Evolutionary conservation across 2,888 invertebrate species (phyloP), one percentile per base, ranked within the genome.

Genomic region (Cosmia trapezina): DNA sequence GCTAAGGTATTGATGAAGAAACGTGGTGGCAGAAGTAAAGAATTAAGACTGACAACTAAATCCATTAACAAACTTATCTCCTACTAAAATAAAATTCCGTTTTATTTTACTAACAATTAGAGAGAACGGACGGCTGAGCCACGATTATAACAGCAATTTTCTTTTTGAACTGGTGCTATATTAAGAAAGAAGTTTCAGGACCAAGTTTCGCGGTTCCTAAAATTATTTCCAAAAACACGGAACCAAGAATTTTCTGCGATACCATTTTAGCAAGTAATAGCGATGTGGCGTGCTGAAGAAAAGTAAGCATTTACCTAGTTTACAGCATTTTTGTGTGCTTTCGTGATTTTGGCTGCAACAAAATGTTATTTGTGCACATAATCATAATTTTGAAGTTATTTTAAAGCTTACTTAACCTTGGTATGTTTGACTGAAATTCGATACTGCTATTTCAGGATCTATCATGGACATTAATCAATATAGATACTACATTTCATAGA

Each of bases 261-360:
- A 62, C 33, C 19, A 78, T 70, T 83, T 76, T 64, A 53, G 69
- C 66, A 43, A 7, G 45, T 83, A 85, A 85, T 83, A 74, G 83
- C 75, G 28, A 37, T 70, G 14, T 89, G 41, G 88, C 89, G 86
- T 89, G 89, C 65, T 53, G n/a, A 66, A 66, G 56, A 66, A 69
- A 70, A 78, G 76, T 86, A 83, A 89, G 83, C 89, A 82, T 88
- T 88, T 76, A 86, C 88, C 83, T 83, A 87, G 77, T 82, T 82
- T 70, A 71, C 73, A 49, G 9, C 49, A 73, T 78, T 76, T 83
- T 80, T 79, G 83, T 81, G 69, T 70, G 54, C 51, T 62, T 80
- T 81, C 81, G 76, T 76, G 81, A 43, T 78, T 86, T 85, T 64
- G 82, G 76, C 57, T 73, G 19, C 6, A 66, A 70, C 57, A 47